Evolutionary conservation across 2,888 invertebrate species (phyloP).

Genomic region (Cyclophora albipunctata): DNA sequence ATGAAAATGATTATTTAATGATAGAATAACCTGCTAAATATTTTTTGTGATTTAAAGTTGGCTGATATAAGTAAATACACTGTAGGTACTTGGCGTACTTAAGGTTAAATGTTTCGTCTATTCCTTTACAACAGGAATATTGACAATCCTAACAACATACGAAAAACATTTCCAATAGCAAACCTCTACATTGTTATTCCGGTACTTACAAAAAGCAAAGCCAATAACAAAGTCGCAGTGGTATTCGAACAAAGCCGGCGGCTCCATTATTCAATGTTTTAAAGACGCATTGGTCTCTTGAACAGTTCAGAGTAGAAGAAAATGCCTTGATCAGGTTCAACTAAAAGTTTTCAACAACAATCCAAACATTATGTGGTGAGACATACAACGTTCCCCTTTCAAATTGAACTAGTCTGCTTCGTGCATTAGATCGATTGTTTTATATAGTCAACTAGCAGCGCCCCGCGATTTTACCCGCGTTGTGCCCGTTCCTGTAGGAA

Average conservation of each 20-base stretch:
- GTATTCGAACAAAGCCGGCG: constrained; percentile 30
- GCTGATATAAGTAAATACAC: no score
- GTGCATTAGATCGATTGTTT: constrained; percentile 45
- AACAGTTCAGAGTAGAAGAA: constrained; percentile 44
- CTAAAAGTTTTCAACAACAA: constrained; percentile 72
- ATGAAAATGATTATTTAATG: no score
- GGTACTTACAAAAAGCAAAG: neutral
- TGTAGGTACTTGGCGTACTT: no score
- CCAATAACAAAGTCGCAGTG: constrained; percentile 18
- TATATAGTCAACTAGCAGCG: constrained; percentile 16
- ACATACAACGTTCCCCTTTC: constrained; percentile 67
- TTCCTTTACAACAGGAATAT: no score
- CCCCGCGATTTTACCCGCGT: no score
- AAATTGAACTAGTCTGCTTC: constrained; percentile 32
- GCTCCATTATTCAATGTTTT: constrained; percentile 54
- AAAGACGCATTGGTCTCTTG: constrained; percentile 47
- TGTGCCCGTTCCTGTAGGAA: no score
- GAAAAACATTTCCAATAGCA: no score
- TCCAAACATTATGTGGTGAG: constrained; percentile 68
- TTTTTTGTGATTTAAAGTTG: no score
- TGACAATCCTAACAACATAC: no score
- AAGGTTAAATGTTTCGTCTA: no score
- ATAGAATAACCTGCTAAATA: no score
- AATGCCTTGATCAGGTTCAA: constrained; percentile 47
- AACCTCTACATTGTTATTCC: no score